These are phyloP conservation scores for Euplexia lucipara DNA, from an alignment of 2,888 invertebrate genomes.

Conservation along the genomic window DNA sequence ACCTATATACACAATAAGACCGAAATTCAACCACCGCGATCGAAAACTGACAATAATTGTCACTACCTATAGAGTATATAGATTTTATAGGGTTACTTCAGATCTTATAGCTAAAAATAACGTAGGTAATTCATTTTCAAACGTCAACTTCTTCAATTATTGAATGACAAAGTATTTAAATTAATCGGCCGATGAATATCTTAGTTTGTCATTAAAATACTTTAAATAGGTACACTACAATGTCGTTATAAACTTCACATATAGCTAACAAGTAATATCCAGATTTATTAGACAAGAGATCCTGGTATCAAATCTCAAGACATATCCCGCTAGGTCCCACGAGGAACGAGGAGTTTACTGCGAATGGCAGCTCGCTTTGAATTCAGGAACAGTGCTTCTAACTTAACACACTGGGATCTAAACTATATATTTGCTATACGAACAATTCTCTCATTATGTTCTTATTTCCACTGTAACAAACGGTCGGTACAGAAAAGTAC, in stretches of 20 bases:
- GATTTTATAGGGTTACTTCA: no score
- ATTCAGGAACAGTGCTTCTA: slow-evolving; percentile 7
- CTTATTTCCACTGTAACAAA: no score
- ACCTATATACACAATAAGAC: no score
- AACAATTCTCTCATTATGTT: background rate
- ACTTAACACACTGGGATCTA: slow-evolving; percentile 7
- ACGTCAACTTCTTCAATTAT: no score
- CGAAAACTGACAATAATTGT: no score
- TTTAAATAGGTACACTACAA: background rate
- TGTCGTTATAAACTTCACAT: background rate
- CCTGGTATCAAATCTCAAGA: slow-evolving; percentile 9
- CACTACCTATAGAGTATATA: no score
- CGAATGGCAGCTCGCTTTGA: slow-evolving; percentile 17
- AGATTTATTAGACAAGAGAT: slow-evolving; percentile 1
- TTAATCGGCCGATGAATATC: no score
- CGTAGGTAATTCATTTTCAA: no score
- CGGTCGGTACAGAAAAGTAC: no score
- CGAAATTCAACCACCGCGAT: no score
- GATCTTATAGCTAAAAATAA: no score
- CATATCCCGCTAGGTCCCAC: slow-evolving; percentile 6
- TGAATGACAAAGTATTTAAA: no score
- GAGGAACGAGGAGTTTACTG: slow-evolving; percentile 19
- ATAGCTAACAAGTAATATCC: background rate
- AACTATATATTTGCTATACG: background rate
- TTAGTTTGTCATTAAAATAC: background rate